Evolutionary conservation across 2,797 vertebrate species (phyloP).

Genomic region (Myotis planiceps): DNA sequence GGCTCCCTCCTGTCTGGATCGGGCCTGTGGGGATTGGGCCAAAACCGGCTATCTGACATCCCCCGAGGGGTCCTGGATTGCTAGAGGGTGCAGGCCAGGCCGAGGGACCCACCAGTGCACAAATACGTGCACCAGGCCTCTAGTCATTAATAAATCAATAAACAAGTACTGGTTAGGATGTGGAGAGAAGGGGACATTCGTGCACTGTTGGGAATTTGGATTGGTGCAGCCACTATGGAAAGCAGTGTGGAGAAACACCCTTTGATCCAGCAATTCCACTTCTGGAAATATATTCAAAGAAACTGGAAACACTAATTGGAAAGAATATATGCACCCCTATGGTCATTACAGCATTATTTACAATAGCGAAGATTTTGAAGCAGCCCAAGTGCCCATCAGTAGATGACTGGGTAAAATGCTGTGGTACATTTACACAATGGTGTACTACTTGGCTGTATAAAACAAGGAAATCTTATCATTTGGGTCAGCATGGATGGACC

Average conservation of each 20-base stretch:
- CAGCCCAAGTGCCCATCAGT: not conserved
- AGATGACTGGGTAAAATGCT: not conserved
- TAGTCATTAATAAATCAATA: not conserved
- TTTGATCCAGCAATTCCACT: not conserved
- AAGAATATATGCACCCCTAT: not conserved
- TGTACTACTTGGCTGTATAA: not conserved
- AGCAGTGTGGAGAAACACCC: not conserved
- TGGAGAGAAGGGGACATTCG: not conserved
- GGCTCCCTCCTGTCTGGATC: no score
- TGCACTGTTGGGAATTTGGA: not conserved
- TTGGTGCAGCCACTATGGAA: not conserved
- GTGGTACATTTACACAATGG: not conserved
- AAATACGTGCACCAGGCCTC: no score
- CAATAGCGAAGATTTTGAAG: not conserved
- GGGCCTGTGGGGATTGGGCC: no score
- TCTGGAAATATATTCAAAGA: not conserved
- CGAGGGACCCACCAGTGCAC: no score
- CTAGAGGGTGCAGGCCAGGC: no score
- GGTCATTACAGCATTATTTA: not conserved
- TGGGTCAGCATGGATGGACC: not conserved
- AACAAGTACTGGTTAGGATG: not conserved
- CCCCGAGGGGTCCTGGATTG: fast-evolving
- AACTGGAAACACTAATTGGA: not conserved
- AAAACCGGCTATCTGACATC: no score
- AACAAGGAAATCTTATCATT: not conserved